Base-by-base conservation (phyloP, 2,113 vertebrate species). In the Crotalus tigris region DNA sequence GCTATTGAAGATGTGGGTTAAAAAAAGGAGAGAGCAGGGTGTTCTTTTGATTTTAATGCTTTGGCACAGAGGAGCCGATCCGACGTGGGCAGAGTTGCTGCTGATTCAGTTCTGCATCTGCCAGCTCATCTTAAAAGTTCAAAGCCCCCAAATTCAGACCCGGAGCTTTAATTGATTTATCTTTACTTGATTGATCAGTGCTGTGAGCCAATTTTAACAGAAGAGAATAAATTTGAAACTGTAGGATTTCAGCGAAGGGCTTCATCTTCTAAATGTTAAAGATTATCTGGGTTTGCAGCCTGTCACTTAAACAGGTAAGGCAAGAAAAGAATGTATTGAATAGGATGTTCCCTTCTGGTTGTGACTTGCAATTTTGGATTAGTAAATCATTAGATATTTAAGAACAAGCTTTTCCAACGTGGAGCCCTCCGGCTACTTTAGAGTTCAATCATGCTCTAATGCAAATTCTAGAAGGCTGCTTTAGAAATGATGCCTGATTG, bases 1-100 rank as follows among this genome's bases (percentile, higher is more conserved):
- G 94, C 91, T 91, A 5, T 0, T 69, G 90, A 93, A 95, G 94
- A 51, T 96, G 81, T 64, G 46, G 86, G 95, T 95, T 91, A 85
- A 17, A 5, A 21, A 3, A 59, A 3, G 55, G 23, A 15, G 23
- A 39, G 53, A 49, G 13, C 21, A 54, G 2, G 2, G 23, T 29
- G 15, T 87, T 29, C 44, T 51, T 64, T 49, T 39, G 19, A 61
- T 64, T 64, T 64, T 17, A 87, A 53, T 49, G 23, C 46, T 4
- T 88, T 53, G 64, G 39, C 61, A 81, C 10, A 51, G 57, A 90
- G n/a, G 4, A 10, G 10, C 12, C 39, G 4, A 29, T 26, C 57
- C 23, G 64, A 54, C 57, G 29, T 15, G 49, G 6, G 13, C 44
- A 49, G 24, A 29, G 23, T 24, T 58, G 26, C 5, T n/a, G 53